These are phyloP conservation scores for Drosophila rellima DNA, from an alignment of 2,888 invertebrate species.

Conservation along the genomic window DNA sequence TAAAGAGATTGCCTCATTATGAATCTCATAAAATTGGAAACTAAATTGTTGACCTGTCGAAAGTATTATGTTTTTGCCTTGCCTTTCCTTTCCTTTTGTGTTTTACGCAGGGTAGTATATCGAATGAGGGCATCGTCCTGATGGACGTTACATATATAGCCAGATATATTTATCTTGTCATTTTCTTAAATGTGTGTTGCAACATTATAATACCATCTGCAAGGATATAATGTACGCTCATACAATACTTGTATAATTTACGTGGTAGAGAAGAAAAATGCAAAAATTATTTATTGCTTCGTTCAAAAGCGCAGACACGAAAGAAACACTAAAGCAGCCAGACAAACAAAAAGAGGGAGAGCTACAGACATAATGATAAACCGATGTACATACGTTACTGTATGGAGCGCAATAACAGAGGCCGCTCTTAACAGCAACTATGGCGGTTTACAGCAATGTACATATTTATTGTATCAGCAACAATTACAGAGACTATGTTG, in stretches of 20 bases:
- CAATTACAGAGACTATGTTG: background rate
- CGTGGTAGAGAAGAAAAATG: slow-evolving; percentile 25
- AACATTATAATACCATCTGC: slow-evolving; percentile 6
- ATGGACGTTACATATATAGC: background rate
- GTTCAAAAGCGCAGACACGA: slow-evolving; percentile 28
- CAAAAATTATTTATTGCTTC: slow-evolving; percentile 51
- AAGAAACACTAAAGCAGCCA: slow-evolving; percentile 16
- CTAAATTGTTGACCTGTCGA: no score
- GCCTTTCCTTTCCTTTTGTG: no score
- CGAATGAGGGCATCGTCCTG: background rate
- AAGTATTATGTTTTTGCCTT: no score
- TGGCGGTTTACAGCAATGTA: background rate
- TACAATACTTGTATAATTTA: slow-evolving; percentile 32
- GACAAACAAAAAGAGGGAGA: slow-evolving; percentile 19
- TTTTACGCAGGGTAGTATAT: background rate
- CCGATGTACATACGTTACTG: background rate
- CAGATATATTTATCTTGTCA: slow-evolving; percentile 11
- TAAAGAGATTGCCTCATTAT: no score
- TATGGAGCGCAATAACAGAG: slow-evolving; percentile 9
- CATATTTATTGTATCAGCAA: background rate
- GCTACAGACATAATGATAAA: slow-evolving; percentile 1
- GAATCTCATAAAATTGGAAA: no score
- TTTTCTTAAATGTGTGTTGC: background rate
- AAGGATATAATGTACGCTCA: slow-evolving; percentile 30
- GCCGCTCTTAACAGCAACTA: slow-evolving; percentile 1